These are phyloP conservation scores for Agelastica alni DNA, from an alignment of 2,888 invertebrate genomes.

Conservation along the genomic window DNA sequence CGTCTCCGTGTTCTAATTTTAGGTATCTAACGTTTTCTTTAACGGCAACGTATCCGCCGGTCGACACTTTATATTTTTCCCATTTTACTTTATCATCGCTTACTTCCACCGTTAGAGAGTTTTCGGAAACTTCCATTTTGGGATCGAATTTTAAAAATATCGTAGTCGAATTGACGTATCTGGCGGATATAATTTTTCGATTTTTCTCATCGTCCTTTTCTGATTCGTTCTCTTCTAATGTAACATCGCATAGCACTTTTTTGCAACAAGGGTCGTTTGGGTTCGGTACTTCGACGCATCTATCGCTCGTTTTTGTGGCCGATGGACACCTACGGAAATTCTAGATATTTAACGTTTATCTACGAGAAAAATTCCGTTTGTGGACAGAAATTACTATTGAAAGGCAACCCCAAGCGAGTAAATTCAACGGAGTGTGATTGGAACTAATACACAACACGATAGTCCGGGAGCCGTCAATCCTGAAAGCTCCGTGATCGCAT, in stretches of 20 bases:
- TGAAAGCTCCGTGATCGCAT: too few species aligned
- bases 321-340: slow-evolving; percentile 62
- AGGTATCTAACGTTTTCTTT: slow-evolving; percentile 45
- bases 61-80: slow-evolving; percentile 55
- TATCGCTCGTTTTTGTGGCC: slow-evolving; percentile 64
- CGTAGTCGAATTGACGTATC: slow-evolving; percentile 53
- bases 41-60: slow-evolving; percentile 47
- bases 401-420: too few species aligned
- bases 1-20: slow-evolving; percentile 50
- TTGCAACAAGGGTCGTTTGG: slow-evolving; percentile 84
- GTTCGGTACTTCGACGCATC: slow-evolving; percentile 82
- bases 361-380: too few species aligned
- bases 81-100: slow-evolving; percentile 56
- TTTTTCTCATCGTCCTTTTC: slow-evolving; percentile 49
- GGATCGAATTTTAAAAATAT: slow-evolving; percentile 55
- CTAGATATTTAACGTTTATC: too few species aligned
- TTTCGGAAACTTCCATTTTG: slow-evolving; percentile 48
- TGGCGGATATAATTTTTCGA: slow-evolving; percentile 48
- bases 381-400: too few species aligned
- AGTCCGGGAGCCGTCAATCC: too few species aligned
- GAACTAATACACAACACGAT: too few species aligned
- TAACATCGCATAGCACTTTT: slow-evolving; percentile 83
- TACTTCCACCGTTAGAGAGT: slow-evolving; percentile 52
- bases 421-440: too few species aligned
- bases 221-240: slow-evolving; percentile 74